A percentile compares a stretch with the other conserved stretches of the same genome.
phyloP scores from a whole-genome alignment of 2,797 vertebrate species.

The Pteropus rufus region DNA sequence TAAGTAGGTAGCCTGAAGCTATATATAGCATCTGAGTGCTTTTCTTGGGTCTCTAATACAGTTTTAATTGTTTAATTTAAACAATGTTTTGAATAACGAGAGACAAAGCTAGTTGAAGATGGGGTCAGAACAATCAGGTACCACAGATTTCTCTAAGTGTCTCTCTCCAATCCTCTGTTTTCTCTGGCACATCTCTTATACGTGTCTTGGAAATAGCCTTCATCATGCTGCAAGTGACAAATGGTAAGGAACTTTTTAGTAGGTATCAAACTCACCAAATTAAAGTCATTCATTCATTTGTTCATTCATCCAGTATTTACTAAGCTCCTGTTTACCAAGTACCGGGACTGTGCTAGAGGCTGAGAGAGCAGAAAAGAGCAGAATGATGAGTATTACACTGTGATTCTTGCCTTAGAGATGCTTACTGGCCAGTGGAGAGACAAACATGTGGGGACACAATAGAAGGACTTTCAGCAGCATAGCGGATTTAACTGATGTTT shows the following conservation, averaged over 20 bases:
- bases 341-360: background rate
- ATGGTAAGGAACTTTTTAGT: conserved; percentile 10
- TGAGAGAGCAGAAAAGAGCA: background rate
- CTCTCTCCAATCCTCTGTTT: background rate
- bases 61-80: conserved; percentile 70
- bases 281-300: background rate
- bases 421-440: background rate
- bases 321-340: background rate
- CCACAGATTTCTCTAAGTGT: conserved; percentile 39
- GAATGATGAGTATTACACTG: background rate
- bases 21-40: conserved; percentile 66
- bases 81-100: conserved; percentile 62
- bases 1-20: conserved; percentile 62
- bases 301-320: background rate
- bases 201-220: background rate
- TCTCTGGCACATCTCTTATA: background rate
- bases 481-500: background rate
- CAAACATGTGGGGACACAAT: background rate
- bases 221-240: background rate
- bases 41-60: conserved; percentile 63
- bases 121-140: conserved; percentile 2
- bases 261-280: conserved; percentile 16
- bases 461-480: background rate
- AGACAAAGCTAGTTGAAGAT: conserved; percentile 29
- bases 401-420: background rate